A percentile compares a stretch with the other conserved stretches of the same genome.
These are phyloP conservation scores for Lycocorax pyrrhopterus DNA, from an alignment of 2,113 vertebrate genomes.

Conservation along the genomic window DNA sequence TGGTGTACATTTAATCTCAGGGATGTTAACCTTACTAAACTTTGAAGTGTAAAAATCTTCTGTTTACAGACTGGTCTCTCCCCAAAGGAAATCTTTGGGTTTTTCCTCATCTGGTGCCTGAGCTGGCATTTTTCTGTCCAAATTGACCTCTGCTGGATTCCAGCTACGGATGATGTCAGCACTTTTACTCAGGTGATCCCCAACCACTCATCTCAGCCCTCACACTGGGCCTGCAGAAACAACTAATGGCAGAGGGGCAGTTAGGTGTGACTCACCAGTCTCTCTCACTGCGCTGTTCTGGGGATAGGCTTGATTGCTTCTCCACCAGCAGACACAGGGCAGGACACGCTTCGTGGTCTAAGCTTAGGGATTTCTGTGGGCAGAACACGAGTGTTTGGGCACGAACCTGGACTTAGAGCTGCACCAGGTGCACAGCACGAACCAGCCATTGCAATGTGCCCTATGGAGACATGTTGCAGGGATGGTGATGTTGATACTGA, in stretches of 20 bases:
- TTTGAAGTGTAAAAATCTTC: background rate
- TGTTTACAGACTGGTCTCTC: background rate
- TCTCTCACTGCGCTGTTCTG: fast-evolving
- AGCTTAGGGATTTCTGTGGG: background rate
- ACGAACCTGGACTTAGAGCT: background rate
- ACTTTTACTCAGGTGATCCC: background rate
- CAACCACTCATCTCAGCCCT: background rate
- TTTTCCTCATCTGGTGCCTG: background rate
- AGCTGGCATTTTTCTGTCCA: background rate
- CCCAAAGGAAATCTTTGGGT: background rate
- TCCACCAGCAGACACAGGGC: background rate
- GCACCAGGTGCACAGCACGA: fast-evolving
- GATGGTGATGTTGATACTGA: background rate
- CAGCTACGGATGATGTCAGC: background rate
- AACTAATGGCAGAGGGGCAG: background rate
- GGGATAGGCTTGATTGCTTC: background rate
- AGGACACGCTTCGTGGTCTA: background rate
- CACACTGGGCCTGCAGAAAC: fast-evolving
- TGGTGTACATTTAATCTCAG: background rate
- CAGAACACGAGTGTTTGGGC: fast-evolving
- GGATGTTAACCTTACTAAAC: background rate
- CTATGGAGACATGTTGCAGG: fast-evolving
- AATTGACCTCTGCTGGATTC: background rate
- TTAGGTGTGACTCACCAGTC: background rate
- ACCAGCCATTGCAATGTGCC: background rate